Evolutionary conservation across 2,888 invertebrate genomes (phyloP), one percentile per base, ranked within the genome.

Genomic region (Drosophila limbata): DNA sequence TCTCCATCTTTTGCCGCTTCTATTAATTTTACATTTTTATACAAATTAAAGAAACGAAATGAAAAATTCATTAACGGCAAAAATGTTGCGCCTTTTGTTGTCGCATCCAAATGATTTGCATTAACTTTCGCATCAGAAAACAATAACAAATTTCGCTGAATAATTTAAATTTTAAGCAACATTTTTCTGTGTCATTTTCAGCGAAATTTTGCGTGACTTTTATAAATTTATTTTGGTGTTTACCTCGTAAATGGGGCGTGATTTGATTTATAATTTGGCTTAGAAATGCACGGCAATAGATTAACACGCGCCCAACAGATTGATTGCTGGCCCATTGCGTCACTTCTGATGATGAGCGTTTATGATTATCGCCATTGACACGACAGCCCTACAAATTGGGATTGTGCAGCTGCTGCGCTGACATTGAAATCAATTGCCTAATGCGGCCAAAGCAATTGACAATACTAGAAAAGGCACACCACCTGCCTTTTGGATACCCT

Each of bases 291-390:
- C 42, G 2, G 25, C 25, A 47, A 28, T 47, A 28, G 69, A 42
- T 47, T 63, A 74, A 69, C 65, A 69, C 57, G 74, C 59, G 69
- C 48, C 69, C 31, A 37, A 9, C 56, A 67, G 53, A 79, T 79
- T 45, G 75, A 77, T 79, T 70, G 57, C 56, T 57, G 42, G 25
- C 31, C 35, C 19, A 73, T 73, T 75, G 78, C 75, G 57, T 73
- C 63, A 75, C 52, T 39, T 56, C 31, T 53, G 70, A 64, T 78
- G 78, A 62, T 62, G 55, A 28, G 55, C 44, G 17, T 19, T 74
- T 66, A 64, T 63, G 68, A 64, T 83, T 73, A 77, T 79, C 65
- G 70, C 65, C 64, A 79, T 75, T 84, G 86, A 77, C 84, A 77
- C 77, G 87, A 61, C 28, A 44, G 45, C 73, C 69, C 61, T 81